Evolutionary conservation across 2,888 invertebrate species (phyloP).

Genomic region (Drosophila greeni): DNA sequence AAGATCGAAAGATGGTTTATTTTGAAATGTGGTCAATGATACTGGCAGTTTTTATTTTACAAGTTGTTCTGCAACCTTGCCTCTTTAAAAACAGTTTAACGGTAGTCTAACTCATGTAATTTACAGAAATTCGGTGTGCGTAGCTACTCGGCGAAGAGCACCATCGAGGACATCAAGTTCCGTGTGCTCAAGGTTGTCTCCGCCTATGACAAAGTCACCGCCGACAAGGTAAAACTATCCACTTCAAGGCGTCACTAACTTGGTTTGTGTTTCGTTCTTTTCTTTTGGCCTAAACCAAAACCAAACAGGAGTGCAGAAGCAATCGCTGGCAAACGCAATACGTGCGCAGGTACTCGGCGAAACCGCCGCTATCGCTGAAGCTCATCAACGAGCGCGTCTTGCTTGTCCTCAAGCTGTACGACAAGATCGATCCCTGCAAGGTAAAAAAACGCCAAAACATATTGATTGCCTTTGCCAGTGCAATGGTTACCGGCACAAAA

Average conservation of each 20-base stretch:
- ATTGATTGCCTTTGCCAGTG: constrained; percentile 69
- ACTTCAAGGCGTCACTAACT: constrained; percentile 53
- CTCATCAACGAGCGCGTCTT: constrained; percentile 93
- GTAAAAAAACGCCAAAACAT: constrained; percentile 80
- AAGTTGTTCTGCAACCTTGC: too few species aligned
- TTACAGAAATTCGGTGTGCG: constrained; percentile 60
- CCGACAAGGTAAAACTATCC: constrained; percentile 85
- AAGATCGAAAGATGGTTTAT: neutral
- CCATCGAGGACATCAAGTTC: constrained; percentile 85
- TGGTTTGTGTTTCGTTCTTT: constrained; percentile 59
- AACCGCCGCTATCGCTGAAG: constrained; percentile 88
- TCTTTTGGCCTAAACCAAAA: constrained; percentile 57
- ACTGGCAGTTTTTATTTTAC: too few species aligned
- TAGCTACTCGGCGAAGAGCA: constrained; percentile 79
- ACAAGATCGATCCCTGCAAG: constrained; percentile 96
- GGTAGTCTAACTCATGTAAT: neutral
- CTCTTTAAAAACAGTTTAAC: neutral
- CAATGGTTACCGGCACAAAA: constrained; percentile 45
- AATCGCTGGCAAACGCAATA: constrained; percentile 81
- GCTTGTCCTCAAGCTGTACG: constrained; percentile 97
- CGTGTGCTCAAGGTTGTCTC: constrained; percentile 92
- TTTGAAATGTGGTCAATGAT: too few species aligned
- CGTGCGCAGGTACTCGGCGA: constrained; percentile 86
- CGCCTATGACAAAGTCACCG: constrained; percentile 92
- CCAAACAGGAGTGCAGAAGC: constrained; percentile 73